Conservation (phyloP, 2,113 vertebrate species). For the Danionella cerebrum region DNA sequence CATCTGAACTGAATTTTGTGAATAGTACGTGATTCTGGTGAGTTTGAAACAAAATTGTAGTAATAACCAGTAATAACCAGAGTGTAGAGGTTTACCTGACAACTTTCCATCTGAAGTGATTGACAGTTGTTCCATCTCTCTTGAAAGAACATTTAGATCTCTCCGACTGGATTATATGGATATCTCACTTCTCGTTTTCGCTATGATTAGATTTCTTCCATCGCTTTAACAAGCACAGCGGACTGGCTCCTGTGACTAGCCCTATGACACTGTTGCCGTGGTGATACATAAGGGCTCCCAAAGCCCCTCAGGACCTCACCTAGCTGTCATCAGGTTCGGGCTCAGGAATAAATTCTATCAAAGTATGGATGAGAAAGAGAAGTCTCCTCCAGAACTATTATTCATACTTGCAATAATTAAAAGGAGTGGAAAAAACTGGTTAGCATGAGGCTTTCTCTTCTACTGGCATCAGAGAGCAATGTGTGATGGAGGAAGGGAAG, state of each 20-base stretch:
- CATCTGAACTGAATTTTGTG: too few relatives aligned
- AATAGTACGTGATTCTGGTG: too few relatives aligned
- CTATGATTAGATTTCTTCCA: conserved; percentile 1
- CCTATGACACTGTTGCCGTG: conserved; percentile 31
- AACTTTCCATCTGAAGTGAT: conserved; percentile 35
- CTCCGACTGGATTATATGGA: neutral
- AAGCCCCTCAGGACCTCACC: conserved; percentile 18
- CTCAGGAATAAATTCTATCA: conserved; percentile 23
- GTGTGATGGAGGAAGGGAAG: too few relatives aligned
- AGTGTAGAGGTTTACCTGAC: conserved; percentile 35
- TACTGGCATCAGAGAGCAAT: too few relatives aligned
- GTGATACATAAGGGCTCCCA: conserved; percentile 23
- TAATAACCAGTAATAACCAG: too few relatives aligned
- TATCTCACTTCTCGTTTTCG: neutral
- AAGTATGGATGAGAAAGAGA: neutral
- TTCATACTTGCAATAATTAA: neutral
- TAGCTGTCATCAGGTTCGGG: neutral
- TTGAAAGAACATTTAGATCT: neutral
- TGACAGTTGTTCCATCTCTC: conserved; percentile 36
- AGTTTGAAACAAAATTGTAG: too few relatives aligned
- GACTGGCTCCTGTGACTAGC: conserved; percentile 15
- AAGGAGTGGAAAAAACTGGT: neutral
- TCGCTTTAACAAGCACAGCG: conserved; percentile 20
- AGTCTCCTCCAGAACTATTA: neutral
- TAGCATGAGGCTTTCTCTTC: neutral